phyloP scores from a whole-genome alignment of 2,888 invertebrate genomes.

The Subacronicta megacephala region DNA sequence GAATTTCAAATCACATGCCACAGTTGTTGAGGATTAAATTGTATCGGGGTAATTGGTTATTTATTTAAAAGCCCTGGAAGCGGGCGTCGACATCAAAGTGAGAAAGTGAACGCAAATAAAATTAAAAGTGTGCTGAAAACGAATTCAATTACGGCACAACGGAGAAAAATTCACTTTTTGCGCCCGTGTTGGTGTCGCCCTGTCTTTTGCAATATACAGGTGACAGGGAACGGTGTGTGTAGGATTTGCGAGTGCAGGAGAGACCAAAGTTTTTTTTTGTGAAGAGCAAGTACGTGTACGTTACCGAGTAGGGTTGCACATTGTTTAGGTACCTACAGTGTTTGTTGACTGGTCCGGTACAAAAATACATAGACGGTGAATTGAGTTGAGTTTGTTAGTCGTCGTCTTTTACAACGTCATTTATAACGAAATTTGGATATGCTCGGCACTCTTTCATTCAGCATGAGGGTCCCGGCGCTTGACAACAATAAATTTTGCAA shows the following conservation, averaged over 20 bases:
- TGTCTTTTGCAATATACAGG: slow-evolving; percentile 54
- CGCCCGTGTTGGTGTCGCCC: slow-evolving; percentile 55
- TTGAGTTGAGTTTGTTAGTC: no score
- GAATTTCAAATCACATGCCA: slow-evolving; percentile 69
- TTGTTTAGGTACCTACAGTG: slow-evolving; percentile 35
- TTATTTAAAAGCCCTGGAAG: slow-evolving; percentile 79
- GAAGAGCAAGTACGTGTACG: slow-evolving; percentile 13
- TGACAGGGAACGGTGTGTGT: slow-evolving; percentile 44
- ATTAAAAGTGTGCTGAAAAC: slow-evolving; percentile 83
- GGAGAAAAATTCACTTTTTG: slow-evolving; percentile 71
- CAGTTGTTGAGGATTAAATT: slow-evolving; percentile 71
- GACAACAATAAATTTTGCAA: no score
- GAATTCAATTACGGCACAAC: slow-evolving; percentile 83
- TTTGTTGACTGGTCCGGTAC: slow-evolving; percentile 43
- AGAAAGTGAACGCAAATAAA: slow-evolving; percentile 80
- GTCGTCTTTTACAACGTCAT: no score
- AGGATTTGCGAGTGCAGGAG: slow-evolving; percentile 52
- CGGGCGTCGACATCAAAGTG: slow-evolving; percentile 80
- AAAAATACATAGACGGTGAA: slow-evolving; percentile 10
- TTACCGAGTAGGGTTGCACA: slow-evolving; percentile 15
- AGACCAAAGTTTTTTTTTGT: slow-evolving; percentile 35
- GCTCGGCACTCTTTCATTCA: no score
- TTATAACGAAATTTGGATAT: no score
- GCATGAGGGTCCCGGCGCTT: no score
- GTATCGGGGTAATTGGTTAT: slow-evolving; percentile 84